Conservation (phyloP, 2,888 invertebrate genomes). For the Melitaea athalia region DNA sequence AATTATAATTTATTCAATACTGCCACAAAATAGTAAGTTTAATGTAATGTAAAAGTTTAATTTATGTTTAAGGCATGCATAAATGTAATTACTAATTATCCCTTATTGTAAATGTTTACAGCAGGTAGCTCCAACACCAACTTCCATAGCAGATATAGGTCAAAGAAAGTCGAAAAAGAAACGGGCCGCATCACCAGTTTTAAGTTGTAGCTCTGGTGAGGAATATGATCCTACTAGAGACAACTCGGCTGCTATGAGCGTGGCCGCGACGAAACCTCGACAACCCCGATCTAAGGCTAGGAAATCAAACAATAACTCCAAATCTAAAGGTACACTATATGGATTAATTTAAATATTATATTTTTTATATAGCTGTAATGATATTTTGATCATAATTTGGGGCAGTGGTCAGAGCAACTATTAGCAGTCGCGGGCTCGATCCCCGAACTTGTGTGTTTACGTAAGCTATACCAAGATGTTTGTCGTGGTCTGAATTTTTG, state of each 20-base stretch:
- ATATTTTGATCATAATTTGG: too few species aligned
- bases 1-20: too few species aligned
- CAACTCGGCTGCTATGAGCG: constrained; percentile 68
- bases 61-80: too few species aligned
- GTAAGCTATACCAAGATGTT: too few species aligned
- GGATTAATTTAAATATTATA: not conserved
- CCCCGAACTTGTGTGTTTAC: too few species aligned
- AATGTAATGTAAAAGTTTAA: too few species aligned
- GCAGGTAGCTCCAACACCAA: constrained; percentile 62
- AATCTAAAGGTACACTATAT: constrained; percentile 58
- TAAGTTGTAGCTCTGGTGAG: constrained; percentile 75
- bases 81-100: too few species aligned
- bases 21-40: too few species aligned
- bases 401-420: too few species aligned
- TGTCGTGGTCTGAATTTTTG: too few species aligned
- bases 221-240: constrained; percentile 74
- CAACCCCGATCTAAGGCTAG: constrained; percentile 58
- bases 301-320: constrained; percentile 64
- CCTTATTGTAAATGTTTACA: constrained; percentile 38
- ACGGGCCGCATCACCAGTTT: constrained; percentile 65
- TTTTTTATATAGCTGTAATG: too few species aligned
- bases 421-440: too few species aligned
- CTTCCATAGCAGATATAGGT: constrained; percentile 67
- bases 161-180: constrained; percentile 76
- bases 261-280: constrained; percentile 71